Percentiles rank a stretch among this genome's conserved stretches.
These are phyloP conservation scores for Terrapene triunguis DNA, from an alignment of 2,113 vertebrate species.

Conservation along the genomic window DNA sequence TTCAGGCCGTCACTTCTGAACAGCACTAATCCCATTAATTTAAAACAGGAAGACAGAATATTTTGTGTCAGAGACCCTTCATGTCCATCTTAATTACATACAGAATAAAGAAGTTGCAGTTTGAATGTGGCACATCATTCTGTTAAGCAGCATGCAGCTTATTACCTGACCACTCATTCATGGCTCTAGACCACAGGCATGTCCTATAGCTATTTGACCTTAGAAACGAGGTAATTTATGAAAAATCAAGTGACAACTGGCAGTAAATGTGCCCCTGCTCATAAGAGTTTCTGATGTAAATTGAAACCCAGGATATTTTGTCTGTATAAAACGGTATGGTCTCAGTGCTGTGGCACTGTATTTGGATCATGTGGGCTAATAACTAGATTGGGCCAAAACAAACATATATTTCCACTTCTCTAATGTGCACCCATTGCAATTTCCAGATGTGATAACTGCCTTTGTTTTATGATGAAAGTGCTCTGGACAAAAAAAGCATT, in stretches of 20 bases:
- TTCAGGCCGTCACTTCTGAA: conserved; percentile 63
- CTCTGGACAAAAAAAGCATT: not conserved
- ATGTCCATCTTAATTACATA: conserved; percentile 55
- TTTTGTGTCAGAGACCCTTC: conserved; percentile 39
- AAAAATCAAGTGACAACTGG: conserved; percentile 27
- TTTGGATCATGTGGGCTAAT: not conserved
- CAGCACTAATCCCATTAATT: conserved; percentile 73
- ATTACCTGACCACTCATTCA: conserved; percentile 10
- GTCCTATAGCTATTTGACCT: not conserved
- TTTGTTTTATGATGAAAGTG: not conserved
- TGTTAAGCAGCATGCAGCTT: conserved; percentile 30
- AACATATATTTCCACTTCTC: not conserved
- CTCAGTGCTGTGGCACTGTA: not conserved
- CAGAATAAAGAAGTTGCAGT: conserved; percentile 58
- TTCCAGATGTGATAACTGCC: not conserved
- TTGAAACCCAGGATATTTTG: not conserved
- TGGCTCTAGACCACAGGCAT: not conserved
- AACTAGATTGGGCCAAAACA: not conserved
- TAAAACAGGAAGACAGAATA: conserved; percentile 62
- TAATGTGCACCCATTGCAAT: not conserved
- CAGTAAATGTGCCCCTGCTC: not conserved
- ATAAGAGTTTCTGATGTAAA: conserved; percentile 7
- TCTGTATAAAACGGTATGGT: not conserved
- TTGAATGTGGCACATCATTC: conserved; percentile 19
- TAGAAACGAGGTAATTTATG: not conserved